Base-by-base conservation (phyloP, 2,888 invertebrate genomes). In the Rhogogaster chlorosoma region DNA sequence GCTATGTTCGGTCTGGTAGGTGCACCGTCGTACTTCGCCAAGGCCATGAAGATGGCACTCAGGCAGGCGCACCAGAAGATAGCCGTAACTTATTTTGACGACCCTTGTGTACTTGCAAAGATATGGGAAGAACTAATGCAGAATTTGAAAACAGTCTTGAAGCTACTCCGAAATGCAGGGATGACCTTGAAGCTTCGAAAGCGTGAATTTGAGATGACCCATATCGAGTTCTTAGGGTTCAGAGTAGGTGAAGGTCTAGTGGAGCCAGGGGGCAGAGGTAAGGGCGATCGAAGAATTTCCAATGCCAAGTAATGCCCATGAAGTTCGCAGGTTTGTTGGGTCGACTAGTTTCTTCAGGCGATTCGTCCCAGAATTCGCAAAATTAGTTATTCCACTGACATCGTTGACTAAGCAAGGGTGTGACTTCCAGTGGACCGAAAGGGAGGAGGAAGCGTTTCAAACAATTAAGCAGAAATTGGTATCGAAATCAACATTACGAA, bases 1-100 rank as follows among this genome's bases (percentile, higher is more conserved):
- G 89, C 89, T 87, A 89, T 89, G 77, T 92, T 91, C 49, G 91
- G 91, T 5, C 86, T 92, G 1, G 84, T 87, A 2, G 91, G 92
- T 83, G 90, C 91, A 0, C 89, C 90, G 0, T 87, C 85, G 29
- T 89, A 89, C 18, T 92, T 91, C 85, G 89, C 89, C 10, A 86
- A 88, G 22, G 84, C 91, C 29, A 90, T 91, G 87, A 88, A 90
- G 77, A 70, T 85, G 36, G 88, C 88, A 22, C 86, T 91, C 4
- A 22, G 26, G 32, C 26, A 67, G 26, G 67, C 67, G 6, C 67
- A 67, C 29, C 84, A 18, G 75, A 84, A 45, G 18, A 85, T 85
- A 32, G 32, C 71, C 26, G 15, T 86, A 6, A 85, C 75, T n/a
- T 86, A 85, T 80, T 45, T 86, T 4, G 84, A 86, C 38, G 85